These are phyloP conservation scores for Paradoxurus hermaphroditus DNA, from an alignment of 2,113 vertebrate species.

Conservation along the genomic window DNA sequence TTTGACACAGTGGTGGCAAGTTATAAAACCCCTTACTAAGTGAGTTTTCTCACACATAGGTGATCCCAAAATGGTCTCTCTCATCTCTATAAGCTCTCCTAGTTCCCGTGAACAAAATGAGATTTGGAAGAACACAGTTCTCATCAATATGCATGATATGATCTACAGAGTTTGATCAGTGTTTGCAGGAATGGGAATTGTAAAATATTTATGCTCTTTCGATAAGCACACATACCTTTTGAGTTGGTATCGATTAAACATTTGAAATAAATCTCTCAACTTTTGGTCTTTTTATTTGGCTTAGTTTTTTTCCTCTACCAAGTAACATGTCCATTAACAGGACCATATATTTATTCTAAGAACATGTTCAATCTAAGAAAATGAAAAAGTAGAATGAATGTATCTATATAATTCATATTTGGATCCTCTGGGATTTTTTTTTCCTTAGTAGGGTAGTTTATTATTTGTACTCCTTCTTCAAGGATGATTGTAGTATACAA, in stretches of 20 bases:
- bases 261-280: slow-evolving; percentile 45
- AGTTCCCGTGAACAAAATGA: slow-evolving; percentile 18
- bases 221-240: background rate
- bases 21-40: background rate
- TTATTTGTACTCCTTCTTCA: background rate
- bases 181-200: slow-evolving; percentile 24
- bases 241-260: slow-evolving; percentile 42
- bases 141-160: slow-evolving; percentile 28
- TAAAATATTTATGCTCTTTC: slow-evolving; percentile 59
- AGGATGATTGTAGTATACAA: background rate
- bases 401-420: background rate
- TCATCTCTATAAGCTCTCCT: background rate
- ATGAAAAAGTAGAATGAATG: background rate
- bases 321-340: slow-evolving; percentile 25
- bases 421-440: background rate
- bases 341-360: background rate
- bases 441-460: background rate
- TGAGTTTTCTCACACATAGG: slow-evolving; percentile 2
- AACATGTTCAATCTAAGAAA: background rate
- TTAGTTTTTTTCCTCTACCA: background rate
- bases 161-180: slow-evolving; percentile 8
- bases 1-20: background rate
- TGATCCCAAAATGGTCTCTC: slow-evolving; percentile 22
- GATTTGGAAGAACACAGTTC: background rate
- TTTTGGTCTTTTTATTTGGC: slow-evolving; percentile 14